A percentile compares a stretch with the other conserved stretches of the same genome.
These are phyloP conservation scores for Halocaridina rubra DNA, from an alignment of 2,888 invertebrate genomes.

Conservation along the genomic window DNA sequence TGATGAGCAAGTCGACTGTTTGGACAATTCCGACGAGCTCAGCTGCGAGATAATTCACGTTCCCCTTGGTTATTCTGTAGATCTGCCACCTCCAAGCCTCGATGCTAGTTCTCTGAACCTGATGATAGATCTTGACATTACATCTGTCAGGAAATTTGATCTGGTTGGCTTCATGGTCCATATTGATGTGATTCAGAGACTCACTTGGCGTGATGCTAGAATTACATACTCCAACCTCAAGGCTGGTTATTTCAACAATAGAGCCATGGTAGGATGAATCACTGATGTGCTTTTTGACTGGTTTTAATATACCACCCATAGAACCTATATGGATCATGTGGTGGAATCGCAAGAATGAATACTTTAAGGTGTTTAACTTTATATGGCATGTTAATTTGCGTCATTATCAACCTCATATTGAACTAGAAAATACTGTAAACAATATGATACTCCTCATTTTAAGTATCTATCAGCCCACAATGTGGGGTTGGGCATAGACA, in stretches of 20 bases:
- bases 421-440: too few species aligned
- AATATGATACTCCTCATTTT: too few species aligned
- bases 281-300: too few species aligned
- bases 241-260: not conserved
- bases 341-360: too few species aligned
- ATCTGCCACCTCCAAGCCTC: conserved; percentile 4
- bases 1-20: conserved; percentile 46
- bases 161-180: not conserved
- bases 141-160: not conserved
- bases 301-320: too few species aligned
- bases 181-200: conserved; percentile 2
- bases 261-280: not conserved
- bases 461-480: too few species aligned
- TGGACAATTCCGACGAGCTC: conserved; percentile 50
- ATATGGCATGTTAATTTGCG: too few species aligned
- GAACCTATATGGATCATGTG: too few species aligned
- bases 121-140: not conserved
- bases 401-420: too few species aligned
- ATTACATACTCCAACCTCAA: not conserved
- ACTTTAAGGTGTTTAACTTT: too few species aligned
- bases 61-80: conserved; percentile 4
- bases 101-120: not conserved
- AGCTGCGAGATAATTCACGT: conserved; percentile 36
- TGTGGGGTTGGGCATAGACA: too few species aligned
- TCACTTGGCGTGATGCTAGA: not conserved